Evolutionary conservation across 2,888 invertebrate species (phyloP).

Genomic region (Netelia fuscicornis): DNA sequence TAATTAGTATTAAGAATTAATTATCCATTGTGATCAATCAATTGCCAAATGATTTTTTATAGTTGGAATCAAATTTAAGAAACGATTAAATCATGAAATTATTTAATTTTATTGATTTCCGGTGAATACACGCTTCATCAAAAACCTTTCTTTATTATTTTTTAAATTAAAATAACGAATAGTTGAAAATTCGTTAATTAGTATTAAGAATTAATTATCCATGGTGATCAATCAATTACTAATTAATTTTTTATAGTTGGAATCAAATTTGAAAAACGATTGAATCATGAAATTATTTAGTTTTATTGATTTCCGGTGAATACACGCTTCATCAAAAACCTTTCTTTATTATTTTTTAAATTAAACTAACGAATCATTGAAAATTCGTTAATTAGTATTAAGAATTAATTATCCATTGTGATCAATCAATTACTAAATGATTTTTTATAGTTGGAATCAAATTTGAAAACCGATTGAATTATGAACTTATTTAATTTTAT

Average conservation of each 20-base stretch:
- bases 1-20: constrained; percentile 5
- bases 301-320: too few relatives aligned
- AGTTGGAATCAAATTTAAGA: neutral
- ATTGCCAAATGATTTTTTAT: neutral
- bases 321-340: neutral
- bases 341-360: constrained; percentile 3
- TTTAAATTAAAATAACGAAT: constrained; percentile 15
- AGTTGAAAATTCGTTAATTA: neutral
- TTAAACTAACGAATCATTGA: too few relatives aligned
- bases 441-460: too few relatives aligned
- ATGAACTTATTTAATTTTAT: too few relatives aligned
- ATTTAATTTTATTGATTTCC: neutral
- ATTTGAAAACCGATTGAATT: too few relatives aligned
- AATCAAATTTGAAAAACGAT: too few relatives aligned
- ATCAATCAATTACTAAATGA: too few relatives aligned
- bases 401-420: too few relatives aligned
- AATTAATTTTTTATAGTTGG: neutral
- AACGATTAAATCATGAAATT: too few relatives aligned
- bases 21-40: neutral
- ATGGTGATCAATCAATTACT: neutral
- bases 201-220: constrained; percentile 15
- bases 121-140: neutral
- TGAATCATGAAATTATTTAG: too few relatives aligned
- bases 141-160: neutral
- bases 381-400: too few relatives aligned